Evolutionary conservation across 2,113 vertebrate species (phyloP), one percentile per base, ranked within the genome.

Genomic region (Sinocyclocheilus maitianheensis): DNA sequence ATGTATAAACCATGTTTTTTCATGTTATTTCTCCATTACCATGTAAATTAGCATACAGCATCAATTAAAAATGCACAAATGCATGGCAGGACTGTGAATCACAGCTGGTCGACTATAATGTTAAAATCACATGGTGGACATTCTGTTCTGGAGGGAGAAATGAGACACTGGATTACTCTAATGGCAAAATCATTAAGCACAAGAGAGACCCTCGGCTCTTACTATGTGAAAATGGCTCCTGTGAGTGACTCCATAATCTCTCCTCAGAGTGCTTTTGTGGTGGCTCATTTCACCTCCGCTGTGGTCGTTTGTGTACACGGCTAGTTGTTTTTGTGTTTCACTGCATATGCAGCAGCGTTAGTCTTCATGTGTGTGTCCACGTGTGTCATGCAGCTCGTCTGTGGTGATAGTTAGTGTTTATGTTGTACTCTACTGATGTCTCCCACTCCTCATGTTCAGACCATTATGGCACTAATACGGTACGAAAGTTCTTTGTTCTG

Each of bases 131-230:
- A 65, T 0, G 20, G 71, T 9, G 16, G 60, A 71, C 83, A 60
- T 18, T 43, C 18, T 55, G 46, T 85, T 85, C 63, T 82, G 43
- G 14, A 69, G 62, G 46, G 51, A 74, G 75, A 79, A 86, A 84
- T 69, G 63, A 80, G 80, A 86, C 65, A 14, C 65, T 65, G 53
- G 63, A 84, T 84, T 84, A 84, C 87, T 24, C 81, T 88, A 86
- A 88, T 88, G 65, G 67, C 81, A 86, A 88, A 84, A 86, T 80
- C 84, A 84, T 86, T 86, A 86, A 53, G 80, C 55, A 80, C 65
- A 34, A 79, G 37, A n/a, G 74, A 24, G 71, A 75, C 55, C 26
- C 46, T 75, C 10, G 22, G 72, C 79, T 77, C 34, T 84, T 80
- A 80, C 65, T 72, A 84, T 79, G 65, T 83, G 58, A 86, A 84